Percentiles rank a stretch among this genome's conserved stretches.
Evolutionary conservation across 2,797 vertebrate genomes (phyloP).

Genomic region (Diglossa cyanea): DNA sequence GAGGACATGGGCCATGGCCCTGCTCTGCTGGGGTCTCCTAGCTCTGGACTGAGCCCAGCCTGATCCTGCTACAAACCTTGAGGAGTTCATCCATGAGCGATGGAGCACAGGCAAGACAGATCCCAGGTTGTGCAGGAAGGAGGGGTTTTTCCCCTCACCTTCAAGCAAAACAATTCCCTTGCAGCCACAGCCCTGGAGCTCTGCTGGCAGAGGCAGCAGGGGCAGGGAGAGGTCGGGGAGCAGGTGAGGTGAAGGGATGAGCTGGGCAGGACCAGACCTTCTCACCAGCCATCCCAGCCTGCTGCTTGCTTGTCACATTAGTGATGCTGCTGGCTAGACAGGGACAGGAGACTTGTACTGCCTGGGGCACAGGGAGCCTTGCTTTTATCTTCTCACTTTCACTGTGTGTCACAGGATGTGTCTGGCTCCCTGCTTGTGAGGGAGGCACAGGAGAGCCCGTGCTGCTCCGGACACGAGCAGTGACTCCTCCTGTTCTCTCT

Average conservation of each 20-base stretch:
- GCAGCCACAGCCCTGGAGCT: neutral
- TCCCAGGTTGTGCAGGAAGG: neutral
- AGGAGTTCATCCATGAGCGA: fast-evolving
- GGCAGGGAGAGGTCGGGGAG: fast-evolving
- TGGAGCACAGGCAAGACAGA: neutral
- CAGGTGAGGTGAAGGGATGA: neutral
- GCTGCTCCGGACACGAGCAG: fast-evolving
- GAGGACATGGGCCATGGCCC: neutral
- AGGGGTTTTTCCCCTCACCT: neutral
- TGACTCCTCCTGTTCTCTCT: neutral
- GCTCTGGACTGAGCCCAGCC: neutral
- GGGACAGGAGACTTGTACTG: neutral
- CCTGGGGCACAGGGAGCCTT: neutral
- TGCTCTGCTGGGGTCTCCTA: neutral
- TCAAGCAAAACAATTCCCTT: neutral
- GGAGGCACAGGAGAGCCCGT: neutral
- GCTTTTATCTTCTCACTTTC: neutral
- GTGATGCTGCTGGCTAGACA: neutral
- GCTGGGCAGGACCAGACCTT: neutral
- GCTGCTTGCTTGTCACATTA: neutral
- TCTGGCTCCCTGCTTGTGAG: neutral
- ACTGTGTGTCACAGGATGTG: neutral
- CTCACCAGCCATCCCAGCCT: neutral
- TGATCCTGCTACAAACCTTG: neutral
- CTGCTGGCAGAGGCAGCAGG: neutral